Evolutionary conservation across 2,113 vertebrate species (phyloP).

Genomic region (Indri indri): DNA sequence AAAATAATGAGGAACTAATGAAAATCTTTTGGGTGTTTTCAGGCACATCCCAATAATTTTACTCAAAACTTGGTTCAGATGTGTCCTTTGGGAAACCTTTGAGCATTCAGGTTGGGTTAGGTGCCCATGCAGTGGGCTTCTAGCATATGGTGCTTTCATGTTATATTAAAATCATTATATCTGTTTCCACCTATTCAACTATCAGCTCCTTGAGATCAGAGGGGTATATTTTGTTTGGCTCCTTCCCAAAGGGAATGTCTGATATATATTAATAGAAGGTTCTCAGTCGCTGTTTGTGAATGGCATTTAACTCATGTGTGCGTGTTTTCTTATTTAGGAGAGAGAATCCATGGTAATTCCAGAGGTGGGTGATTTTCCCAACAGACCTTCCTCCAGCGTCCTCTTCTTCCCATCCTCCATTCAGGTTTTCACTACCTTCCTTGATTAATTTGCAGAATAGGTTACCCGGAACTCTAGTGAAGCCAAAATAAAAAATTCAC

Average conservation of each 20-base stretch:
- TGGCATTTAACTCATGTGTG: background rate
- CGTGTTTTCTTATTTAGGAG: background rate
- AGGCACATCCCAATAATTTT: background rate
- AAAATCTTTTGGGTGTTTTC: constrained; percentile 3
- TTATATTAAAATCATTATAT: background rate
- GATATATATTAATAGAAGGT: background rate
- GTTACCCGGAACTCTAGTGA: background rate
- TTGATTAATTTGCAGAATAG: background rate
- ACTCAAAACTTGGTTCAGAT: background rate
- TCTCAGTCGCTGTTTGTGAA: background rate
- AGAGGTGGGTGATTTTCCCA: background rate
- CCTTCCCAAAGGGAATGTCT: background rate
- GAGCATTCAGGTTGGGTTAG: background rate
- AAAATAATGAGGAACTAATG: background rate
- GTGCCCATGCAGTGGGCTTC: background rate
- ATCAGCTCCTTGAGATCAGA: background rate
- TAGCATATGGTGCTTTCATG: background rate
- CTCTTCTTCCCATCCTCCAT: background rate
- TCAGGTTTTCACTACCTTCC: background rate
- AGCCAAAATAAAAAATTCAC: background rate
- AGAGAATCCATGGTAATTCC: background rate
- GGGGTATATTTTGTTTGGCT: background rate
- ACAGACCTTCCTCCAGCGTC: background rate
- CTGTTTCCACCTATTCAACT: background rate
- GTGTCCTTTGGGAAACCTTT: background rate